A percentile compares a stretch with the other conserved stretches of the same genome.
phyloP scores from a whole-genome alignment of 2,113 vertebrate genomes.

The Garra rufa region DNA sequence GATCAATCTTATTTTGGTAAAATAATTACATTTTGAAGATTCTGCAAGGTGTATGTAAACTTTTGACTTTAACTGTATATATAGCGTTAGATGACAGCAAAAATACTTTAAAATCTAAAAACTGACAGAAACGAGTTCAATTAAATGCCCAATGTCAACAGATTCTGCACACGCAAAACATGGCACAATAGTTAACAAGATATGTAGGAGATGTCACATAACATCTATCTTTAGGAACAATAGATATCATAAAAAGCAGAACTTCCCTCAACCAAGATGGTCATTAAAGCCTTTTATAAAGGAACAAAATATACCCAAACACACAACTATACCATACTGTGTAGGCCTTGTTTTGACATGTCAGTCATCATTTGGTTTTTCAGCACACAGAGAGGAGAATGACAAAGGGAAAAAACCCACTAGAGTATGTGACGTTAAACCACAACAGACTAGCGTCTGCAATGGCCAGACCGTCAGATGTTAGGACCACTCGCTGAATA shows the following conservation, averaged over 20 bases:
- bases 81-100: no score
- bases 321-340: background rate
- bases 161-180: background rate
- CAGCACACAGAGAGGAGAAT: background rate
- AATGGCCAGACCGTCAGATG: constrained; percentile 10
- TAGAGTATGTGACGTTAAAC: constrained; percentile 6
- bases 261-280: background rate
- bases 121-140: no score
- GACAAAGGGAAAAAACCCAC: constrained; percentile 8
- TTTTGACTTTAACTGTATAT: no score
- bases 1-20: no score
- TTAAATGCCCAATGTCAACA: no score
- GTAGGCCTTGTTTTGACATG: background rate
- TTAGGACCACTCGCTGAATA: constrained; percentile 16
- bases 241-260: background rate
- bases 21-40: no score
- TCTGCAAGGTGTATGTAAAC: no score
- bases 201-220: background rate
- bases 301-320: background rate
- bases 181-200: constrained; percentile 10
- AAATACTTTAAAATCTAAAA: no score
- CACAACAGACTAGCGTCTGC: constrained; percentile 27
- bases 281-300: background rate
- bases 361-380: constrained; percentile 4
- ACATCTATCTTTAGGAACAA: constrained; percentile 40